A percentile compares a stretch with the other conserved stretches of the same genome.
These are phyloP conservation scores for Oeneis ivallda DNA, from an alignment of 2,888 invertebrate genomes.

Conservation along the genomic window DNA sequence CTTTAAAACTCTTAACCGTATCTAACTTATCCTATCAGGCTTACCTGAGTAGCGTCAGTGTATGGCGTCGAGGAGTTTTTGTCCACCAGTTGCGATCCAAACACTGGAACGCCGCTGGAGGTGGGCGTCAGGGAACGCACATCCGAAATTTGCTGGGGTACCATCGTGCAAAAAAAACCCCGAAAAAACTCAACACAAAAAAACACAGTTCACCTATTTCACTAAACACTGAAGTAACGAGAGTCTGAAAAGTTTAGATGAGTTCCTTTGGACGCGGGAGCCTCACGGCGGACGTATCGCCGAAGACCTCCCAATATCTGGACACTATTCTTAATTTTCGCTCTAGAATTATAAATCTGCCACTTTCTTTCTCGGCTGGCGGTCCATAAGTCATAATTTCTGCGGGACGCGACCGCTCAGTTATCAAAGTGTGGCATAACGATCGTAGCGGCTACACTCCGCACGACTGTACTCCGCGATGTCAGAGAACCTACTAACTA, in stretches of 20 bases:
- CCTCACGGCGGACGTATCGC: slow-evolving; percentile 70
- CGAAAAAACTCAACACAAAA: slow-evolving; percentile 54
- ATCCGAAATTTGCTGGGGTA: slow-evolving; percentile 87
- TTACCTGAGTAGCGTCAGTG: slow-evolving; percentile 98
- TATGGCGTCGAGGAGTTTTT: slow-evolving; percentile 96
- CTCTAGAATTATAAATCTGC: slow-evolving; percentile 72
- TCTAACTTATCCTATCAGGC: slow-evolving; percentile 48
- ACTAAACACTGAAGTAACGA: slow-evolving; percentile 65
- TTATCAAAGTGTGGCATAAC: slow-evolving; percentile 75
- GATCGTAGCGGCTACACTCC: slow-evolving; percentile 50
- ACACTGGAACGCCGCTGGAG: slow-evolving; percentile 85
- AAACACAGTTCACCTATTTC: slow-evolving; percentile 76
- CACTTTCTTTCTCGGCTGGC: slow-evolving; percentile 71
- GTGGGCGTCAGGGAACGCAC: slow-evolving; percentile 82
- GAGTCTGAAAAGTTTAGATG: slow-evolving; percentile 62
- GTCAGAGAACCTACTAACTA: slow-evolving; percentile 81
- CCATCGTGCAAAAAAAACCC: slow-evolving; percentile 81
- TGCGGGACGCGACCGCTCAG: slow-evolving; percentile 72
- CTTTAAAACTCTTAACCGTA: slow-evolving; percentile 28
- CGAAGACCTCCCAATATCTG: slow-evolving; percentile 76
- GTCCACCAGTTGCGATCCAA: slow-evolving; percentile 95
- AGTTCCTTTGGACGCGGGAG: slow-evolving; percentile 70
- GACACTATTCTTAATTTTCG: slow-evolving; percentile 78
- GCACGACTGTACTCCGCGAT: slow-evolving; percentile 75
- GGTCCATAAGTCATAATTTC: slow-evolving; percentile 82